phyloP scores from a whole-genome alignment of 2,888 invertebrate species.

The Marronus borbonicus region DNA sequence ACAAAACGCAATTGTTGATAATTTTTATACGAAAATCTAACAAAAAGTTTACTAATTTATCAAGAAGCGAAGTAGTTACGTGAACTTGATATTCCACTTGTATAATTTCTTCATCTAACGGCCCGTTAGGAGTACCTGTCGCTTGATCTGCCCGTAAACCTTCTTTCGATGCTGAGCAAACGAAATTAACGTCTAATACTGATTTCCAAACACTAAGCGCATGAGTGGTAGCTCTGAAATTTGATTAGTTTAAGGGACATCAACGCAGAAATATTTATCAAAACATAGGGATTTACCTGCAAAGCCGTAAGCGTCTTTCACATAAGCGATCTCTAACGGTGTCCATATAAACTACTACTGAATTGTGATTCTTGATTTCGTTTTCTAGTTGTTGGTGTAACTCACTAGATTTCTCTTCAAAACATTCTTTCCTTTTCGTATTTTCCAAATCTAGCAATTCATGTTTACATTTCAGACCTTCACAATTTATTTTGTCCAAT shows the following conservation, averaged over 20 bases:
- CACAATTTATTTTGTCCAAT: background rate
- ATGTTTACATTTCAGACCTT: background rate
- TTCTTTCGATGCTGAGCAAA: background rate
- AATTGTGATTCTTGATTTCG: slow-evolving; percentile 7
- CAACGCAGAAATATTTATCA: too few species aligned
- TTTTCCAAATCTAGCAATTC: background rate
- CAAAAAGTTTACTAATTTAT: slow-evolving; percentile 29
- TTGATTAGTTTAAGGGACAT: background rate
- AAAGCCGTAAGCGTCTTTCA: slow-evolving; percentile 27
- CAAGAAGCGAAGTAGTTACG: slow-evolving; percentile 26
- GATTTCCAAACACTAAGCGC: slow-evolving; percentile 37
- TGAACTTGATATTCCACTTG: slow-evolving; percentile 41
- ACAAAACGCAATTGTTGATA: background rate
- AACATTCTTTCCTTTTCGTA: background rate
- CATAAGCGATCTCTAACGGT: slow-evolving; percentile 27
- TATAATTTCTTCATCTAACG: slow-evolving; percentile 41
- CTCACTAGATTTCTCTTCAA: background rate
- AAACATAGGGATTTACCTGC: slow-evolving; percentile 15
- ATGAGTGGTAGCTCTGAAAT: slow-evolving; percentile 35
- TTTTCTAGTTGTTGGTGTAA: background rate
- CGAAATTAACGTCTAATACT: slow-evolving; percentile 1
- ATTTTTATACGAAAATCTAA: background rate
- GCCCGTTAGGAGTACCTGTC: background rate
- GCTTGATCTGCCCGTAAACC: slow-evolving; percentile 10
- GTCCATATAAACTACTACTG: background rate